phyloP scores from a whole-genome alignment of 2,797 vertebrate genomes.

The Alauda arvensis region DNA sequence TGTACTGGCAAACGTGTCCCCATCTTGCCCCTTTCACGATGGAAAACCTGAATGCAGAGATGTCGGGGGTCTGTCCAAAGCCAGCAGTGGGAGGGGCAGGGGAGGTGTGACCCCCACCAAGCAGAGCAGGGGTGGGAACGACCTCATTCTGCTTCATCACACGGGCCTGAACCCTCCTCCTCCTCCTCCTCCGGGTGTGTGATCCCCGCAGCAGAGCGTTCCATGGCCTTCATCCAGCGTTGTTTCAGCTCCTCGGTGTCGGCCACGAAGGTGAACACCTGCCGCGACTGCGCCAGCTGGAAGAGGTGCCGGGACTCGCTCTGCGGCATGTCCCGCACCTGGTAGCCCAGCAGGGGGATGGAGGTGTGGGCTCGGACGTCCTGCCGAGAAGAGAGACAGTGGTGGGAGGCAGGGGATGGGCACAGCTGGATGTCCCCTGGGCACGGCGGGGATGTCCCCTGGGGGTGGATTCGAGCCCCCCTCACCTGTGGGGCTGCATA shows the following conservation, averaged over 20 bases:
- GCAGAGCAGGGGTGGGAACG: not conserved
- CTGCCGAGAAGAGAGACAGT: not conserved
- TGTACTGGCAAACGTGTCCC: not conserved
- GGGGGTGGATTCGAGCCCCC: fast-evolving
- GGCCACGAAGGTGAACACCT: constrained; percentile 64
- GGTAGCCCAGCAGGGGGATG: constrained; percentile 75
- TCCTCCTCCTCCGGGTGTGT: not conserved
- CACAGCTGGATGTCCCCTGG: fast-evolving
- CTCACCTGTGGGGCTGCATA: constrained; percentile 75
- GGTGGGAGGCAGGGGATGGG: not conserved
- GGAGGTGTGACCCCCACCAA: not conserved
- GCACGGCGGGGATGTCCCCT: fast-evolving
- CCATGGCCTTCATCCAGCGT: constrained; percentile 68
- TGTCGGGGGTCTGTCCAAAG: not conserved
- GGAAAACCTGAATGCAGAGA: fast-evolving
- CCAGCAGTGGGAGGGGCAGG: not conserved
- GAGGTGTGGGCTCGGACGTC: constrained; percentile 72
- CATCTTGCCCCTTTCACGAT: fast-evolving
- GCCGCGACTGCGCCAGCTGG: constrained; percentile 71
- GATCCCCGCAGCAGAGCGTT: constrained; percentile 19
- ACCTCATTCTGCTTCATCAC: not conserved
- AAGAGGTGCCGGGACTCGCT: constrained; percentile 58
- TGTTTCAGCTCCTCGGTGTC: constrained; percentile 66
- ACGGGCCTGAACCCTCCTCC: not conserved
- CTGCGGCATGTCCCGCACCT: constrained; percentile 47